These are phyloP conservation scores for Bruchidius siliquastri DNA, from an alignment of 2,888 invertebrate genomes.

Conservation along the genomic window DNA sequence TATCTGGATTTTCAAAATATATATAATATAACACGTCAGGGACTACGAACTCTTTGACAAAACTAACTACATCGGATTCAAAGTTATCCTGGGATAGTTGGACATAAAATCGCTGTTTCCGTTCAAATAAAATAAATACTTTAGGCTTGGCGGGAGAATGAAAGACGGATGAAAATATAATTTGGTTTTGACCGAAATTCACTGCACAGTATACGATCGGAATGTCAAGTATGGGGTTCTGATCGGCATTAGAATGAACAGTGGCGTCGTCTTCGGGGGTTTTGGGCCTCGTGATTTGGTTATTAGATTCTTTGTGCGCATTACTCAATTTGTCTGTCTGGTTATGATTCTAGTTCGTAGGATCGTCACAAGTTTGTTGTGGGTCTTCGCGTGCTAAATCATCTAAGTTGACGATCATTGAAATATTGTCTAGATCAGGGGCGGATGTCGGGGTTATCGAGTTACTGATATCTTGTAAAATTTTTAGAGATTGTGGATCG, in stretches of 20 bases:
- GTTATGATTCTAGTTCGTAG: neutral
- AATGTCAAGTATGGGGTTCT: slow-evolving; percentile 11
- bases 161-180: slow-evolving; percentile 10
- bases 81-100: slow-evolving; percentile 18
- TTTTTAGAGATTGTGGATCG: neutral
- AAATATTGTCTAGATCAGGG: slow-evolving; percentile 2
- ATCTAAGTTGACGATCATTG: neutral
- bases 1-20: slow-evolving; percentile 14
- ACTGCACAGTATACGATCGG: slow-evolving; percentile 14
- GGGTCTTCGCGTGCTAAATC: neutral
- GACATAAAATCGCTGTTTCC: slow-evolving; percentile 12
- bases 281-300: neutral
- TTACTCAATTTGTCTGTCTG: neutral
- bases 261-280: neutral
- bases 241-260: slow-evolving; percentile 12
- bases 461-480: neutral
- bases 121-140: slow-evolving; percentile 12
- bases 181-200: slow-evolving; percentile 18
- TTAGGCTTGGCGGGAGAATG: slow-evolving; percentile 13
- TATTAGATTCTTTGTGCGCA: neutral
- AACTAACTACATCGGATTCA: slow-evolving; percentile 14
- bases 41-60: slow-evolving; percentile 13
- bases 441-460: neutral
- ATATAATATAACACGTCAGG: slow-evolving; percentile 13
- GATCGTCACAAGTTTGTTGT: neutral